phyloP scores from a whole-genome alignment of 2,113 vertebrate genomes.

The Platichthys stellatus region DNA sequence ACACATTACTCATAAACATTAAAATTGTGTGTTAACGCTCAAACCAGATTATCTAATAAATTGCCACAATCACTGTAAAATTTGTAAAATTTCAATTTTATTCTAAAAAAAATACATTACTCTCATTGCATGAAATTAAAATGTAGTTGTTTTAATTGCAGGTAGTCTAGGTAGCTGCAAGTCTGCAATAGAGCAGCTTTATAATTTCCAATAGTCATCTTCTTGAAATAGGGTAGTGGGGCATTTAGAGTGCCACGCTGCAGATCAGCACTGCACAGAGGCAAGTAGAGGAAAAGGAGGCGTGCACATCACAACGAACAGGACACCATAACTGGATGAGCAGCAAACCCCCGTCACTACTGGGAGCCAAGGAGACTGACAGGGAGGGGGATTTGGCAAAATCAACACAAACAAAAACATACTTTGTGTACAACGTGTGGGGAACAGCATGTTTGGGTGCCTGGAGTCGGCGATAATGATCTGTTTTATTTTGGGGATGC shows the following conservation, averaged over 20 bases:
- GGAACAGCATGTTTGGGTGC: slow-evolving; percentile 25
- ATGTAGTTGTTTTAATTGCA: neutral
- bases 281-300: slow-evolving; percentile 21
- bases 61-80: neutral
- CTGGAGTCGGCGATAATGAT: slow-evolving; percentile 69
- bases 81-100: no score
- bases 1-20: neutral
- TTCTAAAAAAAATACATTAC: no score
- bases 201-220: slow-evolving; percentile 38
- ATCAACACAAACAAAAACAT: slow-evolving; percentile 38
- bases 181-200: slow-evolving; percentile 17
- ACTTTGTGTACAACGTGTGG: slow-evolving; percentile 48
- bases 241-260: slow-evolving; percentile 21
- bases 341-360: slow-evolving; percentile 19
- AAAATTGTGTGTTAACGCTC: neutral
- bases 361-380: slow-evolving; percentile 36
- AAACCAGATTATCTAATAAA: slow-evolving; percentile 8
- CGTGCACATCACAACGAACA: slow-evolving; percentile 15
- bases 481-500: slow-evolving; percentile 74
- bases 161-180: neutral
- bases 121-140: no score
- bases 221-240: slow-evolving; percentile 33
- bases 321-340: slow-evolving; percentile 37
- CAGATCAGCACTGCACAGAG: slow-evolving; percentile 17
- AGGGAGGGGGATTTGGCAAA: slow-evolving; percentile 35